These are phyloP conservation scores for Plecturocebus donacophilus DNA, from an alignment of 2,113 vertebrate genomes.

Conservation along the genomic window DNA sequence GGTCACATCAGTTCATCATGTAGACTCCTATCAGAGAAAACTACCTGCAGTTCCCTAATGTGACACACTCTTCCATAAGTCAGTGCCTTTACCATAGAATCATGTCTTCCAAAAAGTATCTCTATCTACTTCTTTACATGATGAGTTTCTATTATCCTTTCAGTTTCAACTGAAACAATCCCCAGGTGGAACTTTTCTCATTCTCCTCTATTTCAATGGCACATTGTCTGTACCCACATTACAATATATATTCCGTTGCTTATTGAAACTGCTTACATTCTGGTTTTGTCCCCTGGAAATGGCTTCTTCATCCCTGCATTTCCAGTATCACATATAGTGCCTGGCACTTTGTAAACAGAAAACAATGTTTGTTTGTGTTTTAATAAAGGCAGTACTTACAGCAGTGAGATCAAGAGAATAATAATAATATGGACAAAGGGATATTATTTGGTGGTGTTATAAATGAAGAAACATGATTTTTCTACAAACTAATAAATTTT, in stretches of 20 bases:
- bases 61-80: neutral
- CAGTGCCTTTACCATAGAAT: neutral
- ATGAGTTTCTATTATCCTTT: neutral
- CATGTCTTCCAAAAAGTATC: neutral
- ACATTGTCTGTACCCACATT: neutral
- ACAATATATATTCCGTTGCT: neutral
- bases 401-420: constrained; percentile 12
- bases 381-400: constrained; percentile 46
- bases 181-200: neutral
- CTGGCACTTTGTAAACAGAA: constrained; percentile 68
- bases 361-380: constrained; percentile 65
- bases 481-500: neutral
- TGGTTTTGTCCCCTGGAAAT: constrained; percentile 6
- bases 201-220: neutral
- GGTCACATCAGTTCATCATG: neutral
- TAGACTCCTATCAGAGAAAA: neutral
- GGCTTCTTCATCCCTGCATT: neutral
- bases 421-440: constrained; percentile 50
- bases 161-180: neutral
- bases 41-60: neutral
- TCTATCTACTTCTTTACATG: neutral
- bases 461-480: constrained; percentile 5
- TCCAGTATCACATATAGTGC: neutral
- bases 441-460: neutral
- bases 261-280: neutral